Base-by-base conservation (phyloP, 1,140 invertebrate species). In the Armadillidium nasatum region DNA sequence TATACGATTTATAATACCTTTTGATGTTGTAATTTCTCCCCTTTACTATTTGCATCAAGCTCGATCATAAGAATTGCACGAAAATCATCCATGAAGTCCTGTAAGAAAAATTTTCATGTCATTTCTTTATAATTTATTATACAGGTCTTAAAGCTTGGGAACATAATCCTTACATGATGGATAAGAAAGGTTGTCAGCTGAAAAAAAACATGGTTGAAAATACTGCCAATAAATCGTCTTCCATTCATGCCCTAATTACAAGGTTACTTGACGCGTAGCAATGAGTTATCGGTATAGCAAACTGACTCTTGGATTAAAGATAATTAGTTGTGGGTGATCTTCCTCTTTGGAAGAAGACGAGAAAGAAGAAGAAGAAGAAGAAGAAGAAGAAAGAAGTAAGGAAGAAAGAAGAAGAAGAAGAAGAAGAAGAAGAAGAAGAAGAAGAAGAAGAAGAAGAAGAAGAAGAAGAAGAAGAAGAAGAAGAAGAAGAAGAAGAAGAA, bases 291-390 rank as follows among this genome's bases (percentile, higher is more conserved):
- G 11, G 50, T 60, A 19, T 60, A 60, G 50, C 19, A 13, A 19
- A 60, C 50, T 60, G 50, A 60, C 50, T 60, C 50, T 13, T 60
- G 50, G 50, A 60, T 60, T 13, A 19, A 60, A 60, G 50, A 60
- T 60, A 60, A 60, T 60, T 60, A 60, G 50, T 60, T 60, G 50
- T 60, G 50, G 50, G 50, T 60, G 50, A 60, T 60, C 50, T 60
- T 60, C 50, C 50, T 60, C 19, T 19, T 60, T 15, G 19, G 50
- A 60, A 60, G 50, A 60, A 60, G 19, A 60, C 11, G 19, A 19
- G 19, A 60, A 2, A 2, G 11, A 7, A 19, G 19, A 60, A 7
- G 33, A 33, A 33, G 33, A 33, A 33, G 33, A 33, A 33, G 33
- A 33, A 33, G 33, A 33, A 33, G 33, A 33, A 33, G 33, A 33